Base-by-base conservation (phyloP, 1,140 invertebrate genomes). In the Zaprionus capensis region DNA sequence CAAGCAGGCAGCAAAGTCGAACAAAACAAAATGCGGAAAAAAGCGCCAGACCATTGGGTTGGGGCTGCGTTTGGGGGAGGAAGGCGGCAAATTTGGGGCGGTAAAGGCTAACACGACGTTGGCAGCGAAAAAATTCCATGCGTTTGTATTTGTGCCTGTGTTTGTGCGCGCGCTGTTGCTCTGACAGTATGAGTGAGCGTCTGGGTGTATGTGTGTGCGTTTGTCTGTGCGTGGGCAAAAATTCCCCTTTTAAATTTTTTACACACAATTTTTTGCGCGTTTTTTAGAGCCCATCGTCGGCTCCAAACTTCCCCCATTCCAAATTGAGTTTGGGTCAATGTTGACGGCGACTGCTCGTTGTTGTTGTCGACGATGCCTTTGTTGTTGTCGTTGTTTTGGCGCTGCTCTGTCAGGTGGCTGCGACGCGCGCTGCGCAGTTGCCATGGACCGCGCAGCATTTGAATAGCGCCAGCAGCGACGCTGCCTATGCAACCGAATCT, bases 161-260 rank as follows among this genome's bases (percentile, higher is more conserved):
- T 46, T 31, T 63, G 67, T 51, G 53, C 26, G 58, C 46, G 38
- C 34, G 36, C 49, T 56, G 31, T 51, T 20, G 63, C 51, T 66
- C 38, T 49, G 1, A 20, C n/a, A 65, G 24, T 72, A n/a, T 64
- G 17, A 17, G 38, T 56, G 46, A 12, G 34, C 24, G 41, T 46
- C 41, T 46, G 41, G 73, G 72, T 55, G 66, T 76, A 64, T 74
- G 64, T 44, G 17, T 36, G 20, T 80, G 70, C 56, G 69, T 88
- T 68, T 73, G 78, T 76, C 71, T 88, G 84, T 88, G 84, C 85
- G 85, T 81, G 84, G 78, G 71, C 71, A 78, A 87, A 82, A 84
- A 88, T 87, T 88, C 85, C 85, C 84, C 84, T 90, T 88, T 80
- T 83, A 78, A 79, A 82, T 90, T 88, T 88, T 88, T 88, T 78